These are phyloP conservation scores for Yoshiicerus persimilis DNA, from an alignment of 1,140 invertebrate genomes.

Conservation along the genomic window DNA sequence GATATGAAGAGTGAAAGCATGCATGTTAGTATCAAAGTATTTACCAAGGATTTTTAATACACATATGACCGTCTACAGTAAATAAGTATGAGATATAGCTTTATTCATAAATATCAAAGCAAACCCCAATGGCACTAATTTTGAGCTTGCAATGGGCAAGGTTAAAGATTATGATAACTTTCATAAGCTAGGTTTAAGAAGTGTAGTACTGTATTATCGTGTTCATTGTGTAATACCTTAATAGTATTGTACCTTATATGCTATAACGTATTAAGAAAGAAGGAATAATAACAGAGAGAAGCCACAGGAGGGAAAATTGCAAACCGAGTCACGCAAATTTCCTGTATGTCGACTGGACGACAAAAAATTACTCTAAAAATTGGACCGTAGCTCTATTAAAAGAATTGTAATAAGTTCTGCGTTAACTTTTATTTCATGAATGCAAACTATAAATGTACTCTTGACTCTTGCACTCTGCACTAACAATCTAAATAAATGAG, in stretches of 20 bases:
- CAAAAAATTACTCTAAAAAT: slow-evolving; percentile 23
- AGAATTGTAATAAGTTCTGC: not conserved
- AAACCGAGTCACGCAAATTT: slow-evolving; percentile 26
- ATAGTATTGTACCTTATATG: not conserved
- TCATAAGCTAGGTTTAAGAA: not conserved
- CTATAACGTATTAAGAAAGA: not conserved
- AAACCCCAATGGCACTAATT: not conserved
- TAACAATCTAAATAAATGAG: not conserved
- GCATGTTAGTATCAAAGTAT: not conserved
- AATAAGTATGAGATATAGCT: no score
- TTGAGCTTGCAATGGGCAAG: not conserved
- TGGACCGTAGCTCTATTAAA: slow-evolving; percentile 27
- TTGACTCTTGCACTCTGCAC: not conserved
- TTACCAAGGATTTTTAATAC: not conserved
- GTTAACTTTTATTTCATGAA: not conserved
- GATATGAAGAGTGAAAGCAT: not conserved
- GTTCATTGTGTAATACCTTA: not conserved
- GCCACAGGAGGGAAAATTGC: slow-evolving; percentile 16
- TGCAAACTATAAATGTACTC: not conserved
- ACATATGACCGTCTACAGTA: not conserved
- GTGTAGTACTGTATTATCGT: not conserved
- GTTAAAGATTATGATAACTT: no score
- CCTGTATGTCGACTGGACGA: not conserved
- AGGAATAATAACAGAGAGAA: not conserved
- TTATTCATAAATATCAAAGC: no score